These are phyloP conservation scores for Drosophila parabipectinata DNA, from an alignment of 1,140 invertebrate species.

Conservation along the genomic window DNA sequence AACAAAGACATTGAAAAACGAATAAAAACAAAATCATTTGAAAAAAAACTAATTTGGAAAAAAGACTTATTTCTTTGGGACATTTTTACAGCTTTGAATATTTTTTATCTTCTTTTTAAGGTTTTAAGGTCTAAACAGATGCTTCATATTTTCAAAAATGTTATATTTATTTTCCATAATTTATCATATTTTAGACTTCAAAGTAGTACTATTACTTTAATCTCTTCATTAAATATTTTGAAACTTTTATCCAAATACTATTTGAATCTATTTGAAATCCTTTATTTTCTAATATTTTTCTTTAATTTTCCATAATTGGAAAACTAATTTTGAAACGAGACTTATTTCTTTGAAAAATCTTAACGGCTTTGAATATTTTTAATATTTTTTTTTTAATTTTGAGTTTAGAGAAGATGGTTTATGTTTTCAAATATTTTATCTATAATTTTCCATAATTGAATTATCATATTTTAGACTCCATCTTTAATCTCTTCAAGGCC, in stretches of 20 bases:
- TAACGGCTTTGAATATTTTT: too few relatives aligned
- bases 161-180: slow-evolving; percentile 1
- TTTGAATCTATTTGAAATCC: too few relatives aligned
- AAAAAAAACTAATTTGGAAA: slow-evolving; percentile 26
- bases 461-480: slow-evolving; percentile 15
- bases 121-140: too few relatives aligned
- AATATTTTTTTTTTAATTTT: too few relatives aligned
- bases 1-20: slow-evolving; percentile 64
- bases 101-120: too few relatives aligned
- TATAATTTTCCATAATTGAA: slow-evolving; percentile 14
- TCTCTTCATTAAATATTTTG: background rate
- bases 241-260: too few relatives aligned
- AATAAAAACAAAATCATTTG: slow-evolving; percentile 52
- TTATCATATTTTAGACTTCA: slow-evolving; percentile 11
- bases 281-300: too few relatives aligned
- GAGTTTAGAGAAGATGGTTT: too few relatives aligned
- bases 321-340: slow-evolving; percentile 10
- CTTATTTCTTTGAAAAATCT: slow-evolving; percentile 1
- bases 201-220: background rate
- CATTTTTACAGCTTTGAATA: slow-evolving; percentile 2
- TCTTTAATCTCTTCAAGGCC: background rate
- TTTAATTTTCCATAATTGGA: too few relatives aligned
- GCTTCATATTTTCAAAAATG: too few relatives aligned
- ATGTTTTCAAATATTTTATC: background rate
- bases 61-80: background rate